phyloP scores from a whole-genome alignment of 2,113 vertebrate species.

The Colinus virginianus region DNA sequence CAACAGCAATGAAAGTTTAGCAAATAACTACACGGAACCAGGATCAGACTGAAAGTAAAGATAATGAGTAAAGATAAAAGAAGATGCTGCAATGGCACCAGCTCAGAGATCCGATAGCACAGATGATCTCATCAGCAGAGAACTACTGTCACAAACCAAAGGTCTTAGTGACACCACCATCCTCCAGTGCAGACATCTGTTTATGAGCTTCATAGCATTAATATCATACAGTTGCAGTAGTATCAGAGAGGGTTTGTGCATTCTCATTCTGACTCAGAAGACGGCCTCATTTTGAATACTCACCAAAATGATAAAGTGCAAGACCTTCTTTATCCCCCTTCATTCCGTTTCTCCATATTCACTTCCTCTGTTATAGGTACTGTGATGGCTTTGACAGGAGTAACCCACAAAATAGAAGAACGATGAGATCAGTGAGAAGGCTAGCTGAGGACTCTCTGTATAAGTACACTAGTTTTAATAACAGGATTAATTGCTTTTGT shows the following conservation, averaged over 20 bases:
- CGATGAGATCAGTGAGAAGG: not conserved
- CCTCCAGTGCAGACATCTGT: not conserved
- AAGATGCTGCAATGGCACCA: not conserved
- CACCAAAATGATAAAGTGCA: not conserved
- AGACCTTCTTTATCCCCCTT: not conserved
- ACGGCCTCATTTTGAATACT: not conserved
- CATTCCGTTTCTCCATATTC: not conserved
- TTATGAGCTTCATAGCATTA: not conserved
- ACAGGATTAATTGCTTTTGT: conserved; percentile 42
- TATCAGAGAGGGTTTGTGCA: not conserved
- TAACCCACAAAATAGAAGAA: not conserved
- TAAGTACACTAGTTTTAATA: conserved; percentile 1
- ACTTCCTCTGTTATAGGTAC: not conserved
- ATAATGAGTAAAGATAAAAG: not conserved
- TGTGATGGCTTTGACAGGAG: conserved; percentile 26
- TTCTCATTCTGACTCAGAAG: not conserved
- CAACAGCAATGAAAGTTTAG: not conserved
- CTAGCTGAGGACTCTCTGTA: not conserved
- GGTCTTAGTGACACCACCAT: not conserved
- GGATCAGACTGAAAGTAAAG: not conserved
- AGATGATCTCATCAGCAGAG: not conserved
- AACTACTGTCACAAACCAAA: not conserved
- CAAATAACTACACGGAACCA: not conserved
- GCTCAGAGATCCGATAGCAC: not conserved
- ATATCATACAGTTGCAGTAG: not conserved